phyloP scores from a whole-genome alignment of 2,113 vertebrate genomes.

The Pavo muticus region DNA sequence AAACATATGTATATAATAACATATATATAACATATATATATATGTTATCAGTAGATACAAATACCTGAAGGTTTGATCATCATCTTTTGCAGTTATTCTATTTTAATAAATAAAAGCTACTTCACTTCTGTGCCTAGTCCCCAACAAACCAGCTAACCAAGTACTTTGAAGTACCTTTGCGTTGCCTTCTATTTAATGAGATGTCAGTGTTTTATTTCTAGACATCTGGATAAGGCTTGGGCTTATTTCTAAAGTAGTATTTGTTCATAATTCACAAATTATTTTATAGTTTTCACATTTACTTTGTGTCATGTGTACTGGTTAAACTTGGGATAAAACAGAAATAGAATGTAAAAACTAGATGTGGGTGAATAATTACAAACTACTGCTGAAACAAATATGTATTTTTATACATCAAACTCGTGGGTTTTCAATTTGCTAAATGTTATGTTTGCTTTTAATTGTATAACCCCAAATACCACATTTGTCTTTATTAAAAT shows the following conservation, averaged over 20 bases:
- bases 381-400: constrained; percentile 2
- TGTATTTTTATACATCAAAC: background rate
- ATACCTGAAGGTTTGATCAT: background rate
- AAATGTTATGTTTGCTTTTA: constrained; percentile 48
- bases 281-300: background rate
- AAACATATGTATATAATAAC: too few relatives aligned
- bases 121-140: background rate
- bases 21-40: background rate
- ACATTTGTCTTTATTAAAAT: constrained; percentile 57
- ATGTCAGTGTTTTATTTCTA: background rate
- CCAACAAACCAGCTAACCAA: background rate
- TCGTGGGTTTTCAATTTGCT: constrained; percentile 11
- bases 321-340: background rate
- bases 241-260: background rate
- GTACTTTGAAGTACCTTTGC: background rate
- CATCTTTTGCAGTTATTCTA: background rate
- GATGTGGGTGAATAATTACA: background rate
- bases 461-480: constrained; percentile 32
- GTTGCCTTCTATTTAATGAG: background rate
- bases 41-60: background rate
- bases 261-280: background rate
- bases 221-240: background rate
- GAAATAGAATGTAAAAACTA: background rate
- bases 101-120: background rate
- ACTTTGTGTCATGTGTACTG: background rate